These are phyloP conservation scores for Plutomurus gul DNA, from an alignment of 1,140 invertebrate genomes.

Conservation along the genomic window DNA sequence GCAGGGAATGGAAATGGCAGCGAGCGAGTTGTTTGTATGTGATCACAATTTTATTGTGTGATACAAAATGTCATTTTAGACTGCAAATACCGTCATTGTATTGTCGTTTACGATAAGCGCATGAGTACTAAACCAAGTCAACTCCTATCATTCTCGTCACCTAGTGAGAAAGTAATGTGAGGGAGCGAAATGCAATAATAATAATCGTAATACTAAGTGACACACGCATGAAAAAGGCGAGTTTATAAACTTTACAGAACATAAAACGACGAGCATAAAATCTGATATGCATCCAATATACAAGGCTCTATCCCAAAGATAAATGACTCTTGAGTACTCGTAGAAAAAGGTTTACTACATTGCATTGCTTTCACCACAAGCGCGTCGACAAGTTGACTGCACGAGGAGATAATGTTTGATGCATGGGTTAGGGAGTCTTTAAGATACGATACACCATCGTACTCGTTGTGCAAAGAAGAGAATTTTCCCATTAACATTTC, in stretches of 20 bases:
- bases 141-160: background rate
- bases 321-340: slow-evolving; percentile 10
- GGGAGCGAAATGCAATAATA: background rate
- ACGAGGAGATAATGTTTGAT: background rate
- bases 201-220: slow-evolving; percentile 30
- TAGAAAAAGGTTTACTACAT: slow-evolving; percentile 16
- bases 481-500: background rate
- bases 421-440: background rate
- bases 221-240: background rate
- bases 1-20: background rate
- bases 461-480: background rate
- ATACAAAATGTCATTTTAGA: background rate
- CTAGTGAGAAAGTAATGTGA: background rate
- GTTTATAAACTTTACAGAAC: slow-evolving; percentile 10
- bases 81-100: background rate
- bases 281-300: slow-evolving; percentile 24
- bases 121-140: background rate
- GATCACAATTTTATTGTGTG: slow-evolving; percentile 10
- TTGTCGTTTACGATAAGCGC: slow-evolving; percentile 23
- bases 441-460: background rate
- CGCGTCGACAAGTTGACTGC: background rate
- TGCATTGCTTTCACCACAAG: slow-evolving; percentile 10
- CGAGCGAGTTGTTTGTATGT: background rate
- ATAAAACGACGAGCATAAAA: slow-evolving; percentile 16
- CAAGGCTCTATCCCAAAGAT: background rate